Evolutionary conservation across 1,140 invertebrate species (phyloP), one percentile per base, ranked within the genome.

Genomic region (Schlechtendalia chinensis): DNA sequence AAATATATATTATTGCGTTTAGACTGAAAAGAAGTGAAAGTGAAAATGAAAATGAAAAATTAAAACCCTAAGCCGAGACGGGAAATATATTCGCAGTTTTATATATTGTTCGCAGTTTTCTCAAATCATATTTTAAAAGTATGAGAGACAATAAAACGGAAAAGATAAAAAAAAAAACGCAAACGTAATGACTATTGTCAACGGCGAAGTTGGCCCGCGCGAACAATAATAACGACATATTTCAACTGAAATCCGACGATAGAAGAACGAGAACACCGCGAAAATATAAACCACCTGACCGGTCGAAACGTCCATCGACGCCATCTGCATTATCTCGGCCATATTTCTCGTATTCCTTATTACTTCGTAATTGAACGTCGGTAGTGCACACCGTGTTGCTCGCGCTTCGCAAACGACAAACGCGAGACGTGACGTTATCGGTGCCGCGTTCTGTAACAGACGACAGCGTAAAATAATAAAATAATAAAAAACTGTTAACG

Each of bases 1-100:
- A 72, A 72, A 54, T 54, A 71, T 72, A 71, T 19, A 72, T 22
- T 47, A 71, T 53, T 27, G 47, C 45, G 8, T 71, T 72, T n/a
- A 53, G 27, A 50, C 12, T 27, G 32, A 39, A 39, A 39, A 3
- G 32, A 39, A 39, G 32, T 39, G 32, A 39, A 39, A 39, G 32
- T 39, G 32, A 39, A 39, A 39, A 39, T 8, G 32, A 8, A 50
- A 50, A 50, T 6, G 1, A 19, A 53, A 53, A 1, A 63, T 8
- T 59, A n/a, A 32, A 54, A 53, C 19, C 27, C 11, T 53, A 27
- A 71, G 17, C 47, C 1, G 47, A 72, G 17, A 54, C 2, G 27
- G 14, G 17, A 54, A 54, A 67, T 45, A 45, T 45, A 65, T 39
- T 39, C n/a, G n/a, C n/a, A n/a, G n/a, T n/a, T n/a, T 39, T 32